Evolutionary conservation across 2,797 vertebrate species (phyloP).

Genomic region (Dromococcyx pavoninus): DNA sequence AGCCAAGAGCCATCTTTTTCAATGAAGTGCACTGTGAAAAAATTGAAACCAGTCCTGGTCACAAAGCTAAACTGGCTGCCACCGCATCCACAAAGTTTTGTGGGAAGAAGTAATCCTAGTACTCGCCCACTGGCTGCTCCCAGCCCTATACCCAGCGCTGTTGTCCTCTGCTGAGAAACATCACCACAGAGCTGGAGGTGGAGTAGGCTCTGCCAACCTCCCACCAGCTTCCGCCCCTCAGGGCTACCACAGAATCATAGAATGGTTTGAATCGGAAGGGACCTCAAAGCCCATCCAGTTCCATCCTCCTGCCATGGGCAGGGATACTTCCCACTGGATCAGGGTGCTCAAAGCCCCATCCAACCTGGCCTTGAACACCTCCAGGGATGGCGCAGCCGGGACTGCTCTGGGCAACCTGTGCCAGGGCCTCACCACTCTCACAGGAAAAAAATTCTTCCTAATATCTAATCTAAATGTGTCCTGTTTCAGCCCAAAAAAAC

Average conservation of each 20-base stretch:
- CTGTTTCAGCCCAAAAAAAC: no score
- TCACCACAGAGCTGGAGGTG: background rate
- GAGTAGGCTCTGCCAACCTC: background rate
- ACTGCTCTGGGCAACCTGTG: no score
- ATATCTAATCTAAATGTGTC: no score
- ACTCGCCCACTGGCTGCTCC: background rate
- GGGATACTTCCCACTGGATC: no score
- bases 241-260: background rate
- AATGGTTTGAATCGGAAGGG: no score
- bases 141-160: background rate
- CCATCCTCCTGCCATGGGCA: no score
- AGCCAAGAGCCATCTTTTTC: constrained; percentile 57
- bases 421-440: no score
- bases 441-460: no score
- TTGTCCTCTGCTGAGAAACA: background rate
- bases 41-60: constrained; percentile 41
- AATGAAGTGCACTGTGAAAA: background rate
- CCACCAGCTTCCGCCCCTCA: background rate
- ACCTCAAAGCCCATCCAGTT: no score
- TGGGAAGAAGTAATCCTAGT: background rate
- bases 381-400: no score
- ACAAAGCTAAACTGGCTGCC: background rate
- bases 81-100: background rate
- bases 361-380: no score
- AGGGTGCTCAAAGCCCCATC: no score